phyloP scores from a whole-genome alignment of 2,888 invertebrate species.

The Scaptodrosophila latifasciaeformis region DNA sequence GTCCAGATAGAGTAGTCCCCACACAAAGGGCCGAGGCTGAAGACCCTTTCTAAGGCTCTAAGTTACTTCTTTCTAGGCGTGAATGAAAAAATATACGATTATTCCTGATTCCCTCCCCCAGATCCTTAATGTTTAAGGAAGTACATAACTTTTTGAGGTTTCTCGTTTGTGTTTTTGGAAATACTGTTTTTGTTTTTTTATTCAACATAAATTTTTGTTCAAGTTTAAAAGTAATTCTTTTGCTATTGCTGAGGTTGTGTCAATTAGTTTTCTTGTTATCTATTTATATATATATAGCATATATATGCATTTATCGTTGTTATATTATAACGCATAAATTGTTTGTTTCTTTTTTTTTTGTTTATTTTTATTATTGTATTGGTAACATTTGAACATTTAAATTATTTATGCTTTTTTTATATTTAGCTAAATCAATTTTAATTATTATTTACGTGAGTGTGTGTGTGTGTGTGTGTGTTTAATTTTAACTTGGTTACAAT shows the following conservation, averaged over 20 bases:
- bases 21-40: too few species aligned
- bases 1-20: too few species aligned
- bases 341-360: conserved; percentile 32
- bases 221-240: conserved; percentile 62
- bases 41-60: too few species aligned
- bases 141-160: too few species aligned
- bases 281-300: conserved; percentile 48
- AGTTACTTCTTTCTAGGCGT: too few species aligned
- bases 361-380: conserved; percentile 23
- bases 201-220: conserved; percentile 66
- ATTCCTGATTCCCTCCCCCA: too few species aligned
- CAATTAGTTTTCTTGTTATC: conserved; percentile 8
- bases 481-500: conserved; percentile 6
- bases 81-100: too few species aligned
- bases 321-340: conserved; percentile 65
- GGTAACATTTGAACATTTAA: conserved; percentile 40
- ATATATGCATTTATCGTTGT: conserved; percentile 42
- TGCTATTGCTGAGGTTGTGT: conserved; percentile 13
- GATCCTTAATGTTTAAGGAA: too few species aligned
- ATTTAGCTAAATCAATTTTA: conserved; percentile 22
- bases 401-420: conserved; percentile 14
- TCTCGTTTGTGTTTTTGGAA: conserved; percentile 51
- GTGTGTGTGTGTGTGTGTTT: conserved; percentile 8
- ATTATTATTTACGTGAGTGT: conserved; percentile 30
- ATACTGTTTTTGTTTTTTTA: conserved; percentile 68